A percentile compares a stretch with the other conserved stretches of the same genome.
Conservation (phyloP, 2,888 invertebrate species). For the Carabus problematicus region DNA sequence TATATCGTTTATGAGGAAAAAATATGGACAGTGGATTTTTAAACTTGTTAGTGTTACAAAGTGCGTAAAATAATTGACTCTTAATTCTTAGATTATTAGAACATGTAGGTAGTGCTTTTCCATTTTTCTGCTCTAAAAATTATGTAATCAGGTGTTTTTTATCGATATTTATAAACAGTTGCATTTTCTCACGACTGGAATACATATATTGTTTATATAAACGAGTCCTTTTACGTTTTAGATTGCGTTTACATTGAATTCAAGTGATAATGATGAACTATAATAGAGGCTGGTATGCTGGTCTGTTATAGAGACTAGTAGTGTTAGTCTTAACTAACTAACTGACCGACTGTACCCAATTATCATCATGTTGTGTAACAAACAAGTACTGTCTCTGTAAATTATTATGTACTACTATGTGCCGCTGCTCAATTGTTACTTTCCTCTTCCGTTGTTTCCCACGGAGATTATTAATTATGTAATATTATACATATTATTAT, state of each 20-base stretch:
- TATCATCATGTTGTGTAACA: constrained; percentile 4
- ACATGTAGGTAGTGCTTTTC: constrained; percentile 41
- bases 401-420: not conserved
- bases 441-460: constrained; percentile 26
- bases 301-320: constrained; percentile 29
- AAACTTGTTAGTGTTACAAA: constrained; percentile 10
- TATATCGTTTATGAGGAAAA: constrained; percentile 3
- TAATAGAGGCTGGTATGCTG: constrained; percentile 15
- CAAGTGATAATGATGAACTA: constrained; percentile 28
- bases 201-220: constrained; percentile 17
- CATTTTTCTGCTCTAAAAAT: constrained; percentile 40
- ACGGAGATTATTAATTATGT: not conserved
- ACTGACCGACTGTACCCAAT: not conserved
- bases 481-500: constrained; percentile 1
- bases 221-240: constrained; percentile 16
- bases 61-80: constrained; percentile 31
- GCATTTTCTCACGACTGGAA: constrained; percentile 35
- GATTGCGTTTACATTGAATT: constrained; percentile 6
- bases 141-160: constrained; percentile 42
- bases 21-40: constrained; percentile 20
- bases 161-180: constrained; percentile 39
- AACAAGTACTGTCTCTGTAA: constrained; percentile 10
- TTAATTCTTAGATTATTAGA: constrained; percentile 26
- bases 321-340: constrained; percentile 4
- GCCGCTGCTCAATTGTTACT: constrained; percentile 28